phyloP scores from a whole-genome alignment of 2,888 invertebrate species.

The Carcina quercana region DNA sequence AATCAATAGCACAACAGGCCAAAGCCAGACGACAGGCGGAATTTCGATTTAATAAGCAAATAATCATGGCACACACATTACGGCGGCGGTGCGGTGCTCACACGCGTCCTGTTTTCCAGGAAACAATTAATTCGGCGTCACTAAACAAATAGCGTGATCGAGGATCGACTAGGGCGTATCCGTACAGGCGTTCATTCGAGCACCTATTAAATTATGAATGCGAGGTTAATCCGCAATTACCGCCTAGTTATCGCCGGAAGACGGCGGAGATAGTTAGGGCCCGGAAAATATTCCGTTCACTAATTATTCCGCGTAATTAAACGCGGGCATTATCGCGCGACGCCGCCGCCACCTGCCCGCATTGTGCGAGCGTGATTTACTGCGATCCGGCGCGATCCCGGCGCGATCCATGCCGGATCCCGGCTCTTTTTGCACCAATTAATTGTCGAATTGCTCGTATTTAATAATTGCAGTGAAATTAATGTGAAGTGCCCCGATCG shows the following conservation, averaged over 20 bases:
- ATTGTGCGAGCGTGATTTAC: conserved; percentile 71
- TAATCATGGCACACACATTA: conserved; percentile 12
- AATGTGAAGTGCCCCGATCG: conserved; percentile 54
- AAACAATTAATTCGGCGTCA: conserved; percentile 58
- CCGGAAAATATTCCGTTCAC: conserved; percentile 74
- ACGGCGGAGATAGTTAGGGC: conserved; percentile 72
- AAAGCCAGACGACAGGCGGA: conserved; percentile 7
- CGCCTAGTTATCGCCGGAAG: conserved; percentile 74
- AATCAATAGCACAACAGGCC: conserved; percentile 3
- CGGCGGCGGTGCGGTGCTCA: conserved; percentile 14
- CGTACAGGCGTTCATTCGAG: conserved; percentile 41
- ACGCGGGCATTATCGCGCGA: conserved; percentile 69
- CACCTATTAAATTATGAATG: conserved; percentile 70
- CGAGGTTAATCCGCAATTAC: conserved; percentile 72
- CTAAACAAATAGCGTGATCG: conserved; percentile 62
- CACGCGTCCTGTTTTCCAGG: conserved; percentile 41
- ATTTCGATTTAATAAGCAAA: conserved; percentile 18
- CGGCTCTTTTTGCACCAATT: conserved; percentile 69
- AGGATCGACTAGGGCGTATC: conserved; percentile 42
- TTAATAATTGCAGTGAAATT: conserved; percentile 69
- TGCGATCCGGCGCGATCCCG: conserved; percentile 64
- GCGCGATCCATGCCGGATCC: conserved; percentile 55
- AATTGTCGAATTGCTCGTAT: conserved; percentile 69
- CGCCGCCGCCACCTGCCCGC: conserved; percentile 71
- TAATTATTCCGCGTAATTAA: conserved; percentile 76